Conservation (phyloP, 2,797 vertebrate genomes). For the Cynodonichthys magdalenae region DNA sequence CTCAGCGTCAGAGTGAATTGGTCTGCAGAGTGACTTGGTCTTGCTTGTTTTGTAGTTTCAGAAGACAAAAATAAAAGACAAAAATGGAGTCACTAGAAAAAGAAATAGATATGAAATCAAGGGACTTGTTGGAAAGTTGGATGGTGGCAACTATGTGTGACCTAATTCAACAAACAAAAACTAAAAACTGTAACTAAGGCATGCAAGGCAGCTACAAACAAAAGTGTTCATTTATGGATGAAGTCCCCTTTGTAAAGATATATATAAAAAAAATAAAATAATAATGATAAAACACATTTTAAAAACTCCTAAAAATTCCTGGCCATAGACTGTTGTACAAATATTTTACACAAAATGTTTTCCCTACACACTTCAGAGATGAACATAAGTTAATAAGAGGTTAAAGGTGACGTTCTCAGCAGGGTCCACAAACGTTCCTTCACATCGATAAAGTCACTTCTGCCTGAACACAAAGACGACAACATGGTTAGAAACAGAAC, state of each 20-base stretch:
- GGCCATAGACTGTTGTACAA: constrained; percentile 91
- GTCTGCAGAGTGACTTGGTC: constrained; percentile 71
- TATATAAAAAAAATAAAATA: constrained; percentile 59
- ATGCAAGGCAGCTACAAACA: constrained; percentile 84
- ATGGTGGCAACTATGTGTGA: constrained; percentile 56
- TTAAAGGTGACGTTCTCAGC: constrained; percentile 89
- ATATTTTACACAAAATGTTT: constrained; percentile 87
- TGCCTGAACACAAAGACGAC: constrained; percentile 42
- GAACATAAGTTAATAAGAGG: constrained; percentile 92
- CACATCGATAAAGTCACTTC: constrained; percentile 60
- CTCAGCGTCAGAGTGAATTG: constrained; percentile 72
- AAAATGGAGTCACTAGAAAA: constrained; percentile 31
- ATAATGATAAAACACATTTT: constrained; percentile 71
- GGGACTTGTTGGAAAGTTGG: constrained; percentile 31
- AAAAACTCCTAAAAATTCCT: constrained; percentile 80
- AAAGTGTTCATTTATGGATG: constrained; percentile 53
- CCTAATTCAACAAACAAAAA: constrained; percentile 39
- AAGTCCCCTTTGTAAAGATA: constrained; percentile 34
- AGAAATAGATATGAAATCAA: constrained; percentile 18
- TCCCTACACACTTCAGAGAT: constrained; percentile 87
- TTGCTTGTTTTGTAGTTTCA: constrained; percentile 61
- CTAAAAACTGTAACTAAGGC: constrained; percentile 78
- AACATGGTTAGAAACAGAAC: not conserved
- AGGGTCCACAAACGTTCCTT: constrained; percentile 79
- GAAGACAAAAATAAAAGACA: constrained; percentile 40